phyloP scores from a whole-genome alignment of 2,888 invertebrate species.

The Pseudanteris insignis region DNA sequence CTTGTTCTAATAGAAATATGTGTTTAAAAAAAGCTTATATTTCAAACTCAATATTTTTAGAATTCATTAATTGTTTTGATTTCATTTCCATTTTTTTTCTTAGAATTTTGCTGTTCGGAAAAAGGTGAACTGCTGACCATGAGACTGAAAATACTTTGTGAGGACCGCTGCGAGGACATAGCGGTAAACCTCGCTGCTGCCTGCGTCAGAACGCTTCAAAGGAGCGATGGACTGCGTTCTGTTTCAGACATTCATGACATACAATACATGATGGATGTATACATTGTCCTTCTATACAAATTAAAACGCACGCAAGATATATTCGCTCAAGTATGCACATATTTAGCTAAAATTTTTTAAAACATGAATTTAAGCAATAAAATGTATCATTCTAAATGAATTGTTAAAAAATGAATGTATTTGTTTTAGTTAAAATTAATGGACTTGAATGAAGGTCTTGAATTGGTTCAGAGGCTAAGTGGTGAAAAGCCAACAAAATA shows the following conservation, averaged over 20 bases:
- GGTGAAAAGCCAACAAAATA: conserved; percentile 65
- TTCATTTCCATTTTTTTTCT: conserved; percentile 49
- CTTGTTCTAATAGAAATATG: too few species aligned
- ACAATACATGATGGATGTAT: conserved; percentile 71
- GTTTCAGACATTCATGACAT: conserved; percentile 67
- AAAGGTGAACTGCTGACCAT: conserved; percentile 71
- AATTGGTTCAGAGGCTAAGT: conserved; percentile 69
- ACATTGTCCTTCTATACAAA: conserved; percentile 71
- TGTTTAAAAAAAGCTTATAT: too few species aligned
- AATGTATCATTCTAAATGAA: too few species aligned
- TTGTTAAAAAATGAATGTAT: too few species aligned
- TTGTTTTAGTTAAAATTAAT: conserved; percentile 69
- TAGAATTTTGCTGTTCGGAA: conserved; percentile 73
- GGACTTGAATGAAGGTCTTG: conserved; percentile 69
- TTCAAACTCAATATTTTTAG: too few species aligned
- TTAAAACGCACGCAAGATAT: conserved; percentile 69
- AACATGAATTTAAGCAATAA: too few species aligned
- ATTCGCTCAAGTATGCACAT: conserved; percentile 69
- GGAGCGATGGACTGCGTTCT: conserved; percentile 61
- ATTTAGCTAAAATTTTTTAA: too few species aligned
- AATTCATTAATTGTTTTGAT: too few species aligned
- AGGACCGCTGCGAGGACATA: conserved; percentile 72
- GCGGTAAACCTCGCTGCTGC: conserved; percentile 71
- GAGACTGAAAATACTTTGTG: conserved; percentile 72
- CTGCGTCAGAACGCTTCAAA: conserved; percentile 69